Percentiles rank a stretch among this genome's conserved stretches.
phyloP scores from a whole-genome alignment of 2,888 invertebrate species.

The Priocnemis perturbator region DNA sequence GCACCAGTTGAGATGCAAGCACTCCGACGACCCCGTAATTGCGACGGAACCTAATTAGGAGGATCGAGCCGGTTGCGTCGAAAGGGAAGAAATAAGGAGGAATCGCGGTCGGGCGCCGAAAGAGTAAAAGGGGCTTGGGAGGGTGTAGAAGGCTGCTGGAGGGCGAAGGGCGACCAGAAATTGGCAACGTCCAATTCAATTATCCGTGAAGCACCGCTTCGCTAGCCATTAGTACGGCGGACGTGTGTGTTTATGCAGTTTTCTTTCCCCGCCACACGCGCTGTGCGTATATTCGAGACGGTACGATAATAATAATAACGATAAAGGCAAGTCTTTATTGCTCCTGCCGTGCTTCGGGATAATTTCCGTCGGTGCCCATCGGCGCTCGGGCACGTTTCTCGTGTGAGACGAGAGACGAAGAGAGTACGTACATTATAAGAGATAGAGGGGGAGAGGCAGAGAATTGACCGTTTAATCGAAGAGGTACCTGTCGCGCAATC shows the following conservation, averaged over 20 bases:
- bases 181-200: conserved; percentile 8
- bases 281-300: not conserved
- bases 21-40: conserved; percentile 20
- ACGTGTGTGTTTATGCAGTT: conserved; percentile 4
- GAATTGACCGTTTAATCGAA: too few relatives aligned
- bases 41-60: conserved; percentile 31
- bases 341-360: conserved; percentile 7
- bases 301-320: conserved; percentile 21
- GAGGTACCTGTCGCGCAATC: too few relatives aligned
- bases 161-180: not conserved
- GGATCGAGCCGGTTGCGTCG: not conserved
- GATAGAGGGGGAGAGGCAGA: not conserved
- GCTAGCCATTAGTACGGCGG: not conserved
- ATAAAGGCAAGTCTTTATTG: conserved; percentile 26
- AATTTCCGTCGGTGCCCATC: conserved; percentile 9
- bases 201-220: conserved; percentile 6
- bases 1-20: too few relatives aligned
- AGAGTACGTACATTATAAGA: not conserved
- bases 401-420: not conserved
- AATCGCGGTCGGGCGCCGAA: not conserved
- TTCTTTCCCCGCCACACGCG: not conserved
- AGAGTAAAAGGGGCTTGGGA: not conserved
- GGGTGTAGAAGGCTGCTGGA: not conserved
- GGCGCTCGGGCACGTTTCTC: conserved; percentile 4
- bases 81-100: too few relatives aligned